Evolutionary conservation across 2,797 vertebrate species (phyloP), one percentile per base, ranked within the genome.

Genomic region (Sebastes iracundus): DNA sequence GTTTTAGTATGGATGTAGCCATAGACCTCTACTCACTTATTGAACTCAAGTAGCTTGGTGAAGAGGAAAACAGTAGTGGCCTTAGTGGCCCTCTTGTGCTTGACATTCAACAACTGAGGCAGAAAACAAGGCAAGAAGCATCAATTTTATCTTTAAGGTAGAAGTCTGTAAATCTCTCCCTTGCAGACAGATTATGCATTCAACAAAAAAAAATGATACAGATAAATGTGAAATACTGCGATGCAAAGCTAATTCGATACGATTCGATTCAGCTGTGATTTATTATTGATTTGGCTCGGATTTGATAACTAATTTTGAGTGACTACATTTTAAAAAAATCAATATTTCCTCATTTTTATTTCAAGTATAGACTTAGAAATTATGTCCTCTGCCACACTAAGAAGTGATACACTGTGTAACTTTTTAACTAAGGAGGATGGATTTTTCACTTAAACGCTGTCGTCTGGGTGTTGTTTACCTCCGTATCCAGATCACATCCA

Each of bases 41-140:
- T 79, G 32, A 79, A 86, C 79, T 86, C 5, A 76, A 89, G 81
- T 35, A 74, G 58, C 56, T 13, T 77, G 68, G 63, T 83, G 79
- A 89, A 86, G 79, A 77, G 66, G 67, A 88, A 89, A 89, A 86
- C 72, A 80, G 35, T 38, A 38, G 35, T 38, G 35, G 35, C 35
- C 35, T 83, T 64, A 72, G 30, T 79, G 72, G 79, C 79, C 68
- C 68, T 71, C 60, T 74, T 68, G 53, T 53, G 71, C 58, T 66
- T 28, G 72, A 52, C 61, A 25, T 74, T 64, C 23, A 67, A n/a
- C 23, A 67, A n/a, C 58, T 46, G n/a, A 80, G 20, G n/a, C 30
- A 23, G 59, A 79, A 75, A 80, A 58, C 20, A 23, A 14, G 10
- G 25, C 18, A 10, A 10, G 38, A 70, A 66, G 22, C 30, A 11